Percentiles rank a stretch among this genome's conserved stretches.
phyloP scores from a whole-genome alignment of 1,140 invertebrate genomes.

The Holcopasites calliopsidis region DNA sequence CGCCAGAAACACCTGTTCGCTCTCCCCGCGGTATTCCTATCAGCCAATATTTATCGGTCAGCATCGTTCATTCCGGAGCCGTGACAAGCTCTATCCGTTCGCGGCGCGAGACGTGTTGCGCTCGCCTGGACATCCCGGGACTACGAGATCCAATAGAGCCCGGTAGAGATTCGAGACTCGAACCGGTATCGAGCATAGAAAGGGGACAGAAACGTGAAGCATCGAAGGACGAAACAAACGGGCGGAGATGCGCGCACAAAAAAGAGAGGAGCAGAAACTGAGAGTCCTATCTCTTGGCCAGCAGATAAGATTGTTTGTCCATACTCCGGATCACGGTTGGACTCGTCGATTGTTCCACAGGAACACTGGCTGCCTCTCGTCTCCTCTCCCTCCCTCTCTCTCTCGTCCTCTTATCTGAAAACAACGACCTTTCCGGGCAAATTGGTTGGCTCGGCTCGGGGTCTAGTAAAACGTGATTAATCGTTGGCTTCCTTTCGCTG shows the following conservation, averaged over 20 bases:
- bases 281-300: conserved; percentile 46
- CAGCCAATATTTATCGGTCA: conserved; percentile 8
- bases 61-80: no score
- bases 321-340: conserved; percentile 52
- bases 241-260: not conserved
- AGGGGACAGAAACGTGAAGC: not conserved
- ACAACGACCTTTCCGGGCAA: conserved; percentile 71
- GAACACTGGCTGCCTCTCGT: conserved; percentile 1
- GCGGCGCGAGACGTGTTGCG: no score
- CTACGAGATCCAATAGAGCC: no score
- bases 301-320: conserved; percentile 65
- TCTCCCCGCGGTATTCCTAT: not conserved
- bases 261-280: conserved; percentile 2
- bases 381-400: conserved; percentile 30
- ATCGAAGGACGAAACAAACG: not conserved
- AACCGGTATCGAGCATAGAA: not conserved
- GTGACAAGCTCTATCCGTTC: no score
- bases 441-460: conserved; percentile 66
- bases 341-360: conserved; percentile 65
- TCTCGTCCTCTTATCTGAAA: conserved; percentile 60
- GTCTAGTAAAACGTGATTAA: conserved; percentile 72
- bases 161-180: not conserved
- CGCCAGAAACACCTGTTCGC: no score
- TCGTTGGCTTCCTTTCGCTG: conserved; percentile 63
- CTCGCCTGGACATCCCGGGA: not conserved